Evolutionary conservation across 1,140 invertebrate species (phyloP), one percentile per base, ranked within the genome.

Genomic region (Drosophila tristis): DNA sequence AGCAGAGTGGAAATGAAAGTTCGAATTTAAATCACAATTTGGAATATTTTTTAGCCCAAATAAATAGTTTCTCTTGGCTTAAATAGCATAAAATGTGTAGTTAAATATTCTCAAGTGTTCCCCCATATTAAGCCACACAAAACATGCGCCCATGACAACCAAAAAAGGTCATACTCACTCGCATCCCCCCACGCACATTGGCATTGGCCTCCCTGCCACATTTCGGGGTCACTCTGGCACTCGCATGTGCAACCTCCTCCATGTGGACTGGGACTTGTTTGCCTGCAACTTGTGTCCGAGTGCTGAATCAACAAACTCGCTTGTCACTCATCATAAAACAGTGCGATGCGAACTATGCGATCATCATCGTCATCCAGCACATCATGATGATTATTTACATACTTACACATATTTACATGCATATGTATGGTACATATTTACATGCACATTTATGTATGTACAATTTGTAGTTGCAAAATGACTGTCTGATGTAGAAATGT

Each of bases 401-500:
- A 20, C 1, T 20, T 20, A 20, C 20, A 20, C 2, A 20, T 20
- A 20, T 20, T 16, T 16, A 16, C 2, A 2, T 23, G 4, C 23
- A 23, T 23, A 23, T 23, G 23, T 23, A 23, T 23, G 23, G 16
- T 16, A 16, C 16, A 16, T 16, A 70, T 57, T 64, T 68, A 55
- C 15, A 56, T 58, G 5, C 35, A 39, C 4, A 13, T 5, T 5
- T 29, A 70, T 5, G 2, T 20, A 70, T 57, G 51, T 68, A 55
- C 15, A 56, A 29, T 29, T 29, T 35, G 23, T 42, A 29, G 43
- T 26, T 57, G 39, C 72, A 16, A 75, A 75, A 47, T 75, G 72
- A 57, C 53, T 64, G 15, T 25, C 35, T 26, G 20, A 68, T 62
- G 63, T 64, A 62, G 49, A 76, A 76, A 76, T 68, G 74, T 76